phyloP scores from a whole-genome alignment of 2,888 invertebrate genomes.

The Callinectes sapidus region DNA sequence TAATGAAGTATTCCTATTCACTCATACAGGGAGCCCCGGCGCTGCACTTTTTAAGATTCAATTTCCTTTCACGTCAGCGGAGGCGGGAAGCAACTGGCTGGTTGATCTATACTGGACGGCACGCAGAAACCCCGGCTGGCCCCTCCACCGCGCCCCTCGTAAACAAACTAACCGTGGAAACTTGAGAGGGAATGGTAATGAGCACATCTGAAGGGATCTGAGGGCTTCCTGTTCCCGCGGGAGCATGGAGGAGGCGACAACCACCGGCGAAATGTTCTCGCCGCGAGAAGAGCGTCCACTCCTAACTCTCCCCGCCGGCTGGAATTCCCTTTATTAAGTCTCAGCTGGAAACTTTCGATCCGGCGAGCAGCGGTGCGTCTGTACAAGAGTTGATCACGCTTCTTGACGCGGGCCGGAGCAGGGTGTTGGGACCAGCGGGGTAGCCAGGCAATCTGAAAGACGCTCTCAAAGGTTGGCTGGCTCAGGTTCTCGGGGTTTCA shows the following conservation, averaged over 20 bases:
- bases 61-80: background rate
- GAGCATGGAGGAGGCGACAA: slow-evolving; percentile 4
- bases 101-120: background rate
- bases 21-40: background rate
- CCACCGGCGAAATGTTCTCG: background rate
- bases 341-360: background rate
- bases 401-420: background rate
- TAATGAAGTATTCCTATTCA: slow-evolving; percentile 9
- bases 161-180: slow-evolving; percentile 60
- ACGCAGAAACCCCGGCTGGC: background rate
- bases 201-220: slow-evolving; percentile 44
- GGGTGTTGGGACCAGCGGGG: background rate
- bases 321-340: slow-evolving; percentile 30
- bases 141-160: slow-evolving; percentile 10
- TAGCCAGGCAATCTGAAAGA: background rate
- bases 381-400: background rate
- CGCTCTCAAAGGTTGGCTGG: background rate
- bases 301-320: background rate
- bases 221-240: slow-evolving; percentile 38
- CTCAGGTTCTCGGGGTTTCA: background rate
- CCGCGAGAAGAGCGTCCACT: background rate
- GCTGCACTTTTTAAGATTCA: background rate
- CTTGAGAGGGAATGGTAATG: slow-evolving; percentile 58
- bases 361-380: background rate
- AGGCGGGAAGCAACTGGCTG: background rate